These are phyloP conservation scores for Drosophila rhopaloa DNA, from an alignment of 1,140 invertebrate genomes.

Conservation along the genomic window DNA sequence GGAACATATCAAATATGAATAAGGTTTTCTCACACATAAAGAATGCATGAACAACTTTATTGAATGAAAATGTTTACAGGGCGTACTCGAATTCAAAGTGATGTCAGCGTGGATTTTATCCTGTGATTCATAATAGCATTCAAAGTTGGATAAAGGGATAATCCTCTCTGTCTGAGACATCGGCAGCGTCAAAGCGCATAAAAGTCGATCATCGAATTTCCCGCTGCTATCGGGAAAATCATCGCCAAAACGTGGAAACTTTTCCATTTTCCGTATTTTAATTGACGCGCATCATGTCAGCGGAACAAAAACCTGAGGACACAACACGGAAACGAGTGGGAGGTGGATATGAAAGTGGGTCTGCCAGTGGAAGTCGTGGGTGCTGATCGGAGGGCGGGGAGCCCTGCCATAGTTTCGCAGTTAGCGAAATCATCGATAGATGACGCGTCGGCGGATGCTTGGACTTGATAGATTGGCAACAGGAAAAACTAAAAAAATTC, in stretches of 20 bases:
- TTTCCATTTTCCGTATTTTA: constrained; percentile 59
- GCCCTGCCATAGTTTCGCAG: constrained; percentile 36
- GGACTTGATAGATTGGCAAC: constrained; percentile 58
- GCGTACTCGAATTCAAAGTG: background rate
- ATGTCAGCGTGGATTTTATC: constrained; percentile 10
- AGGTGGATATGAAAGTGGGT: background rate
- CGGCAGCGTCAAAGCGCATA: constrained; percentile 18
- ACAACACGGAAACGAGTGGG: constrained; percentile 20
- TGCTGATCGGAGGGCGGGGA: constrained; percentile 18
- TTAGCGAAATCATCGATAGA: constrained; percentile 48
- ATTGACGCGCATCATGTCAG: constrained; percentile 64
- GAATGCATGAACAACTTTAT: constrained; percentile 6
- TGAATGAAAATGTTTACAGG: constrained; percentile 10
- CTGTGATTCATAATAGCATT: constrained; percentile 15
- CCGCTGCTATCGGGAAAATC: constrained; percentile 23
- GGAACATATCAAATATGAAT: constrained; percentile 25
- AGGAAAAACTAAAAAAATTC: constrained; percentile 14
- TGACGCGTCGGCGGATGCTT: constrained; percentile 37
- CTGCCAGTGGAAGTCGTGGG: constrained; percentile 1
- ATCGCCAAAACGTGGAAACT: constrained; percentile 41
- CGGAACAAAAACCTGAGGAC: constrained; percentile 42
- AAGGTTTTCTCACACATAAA: constrained; percentile 6
- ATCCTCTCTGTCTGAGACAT: constrained; percentile 24
- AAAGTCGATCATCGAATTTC: constrained; percentile 44
- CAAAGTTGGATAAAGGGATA: background rate